These are phyloP conservation scores for Trichogramma pretiosum DNA, from an alignment of 1,140 invertebrate genomes.

Conservation along the genomic window DNA sequence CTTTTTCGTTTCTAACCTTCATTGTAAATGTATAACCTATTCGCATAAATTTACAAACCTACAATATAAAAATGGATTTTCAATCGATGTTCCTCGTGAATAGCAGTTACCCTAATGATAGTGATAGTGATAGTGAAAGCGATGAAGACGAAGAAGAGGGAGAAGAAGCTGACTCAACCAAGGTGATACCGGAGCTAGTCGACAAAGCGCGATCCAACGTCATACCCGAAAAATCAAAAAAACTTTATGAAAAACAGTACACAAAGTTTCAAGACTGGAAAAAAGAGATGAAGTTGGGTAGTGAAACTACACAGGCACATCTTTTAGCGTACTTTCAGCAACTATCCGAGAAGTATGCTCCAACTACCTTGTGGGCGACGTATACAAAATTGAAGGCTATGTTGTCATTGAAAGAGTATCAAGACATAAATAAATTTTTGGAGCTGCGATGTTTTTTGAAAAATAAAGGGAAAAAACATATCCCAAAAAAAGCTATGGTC, in stretches of 20 bases:
- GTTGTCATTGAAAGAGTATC: neutral
- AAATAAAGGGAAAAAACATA: neutral
- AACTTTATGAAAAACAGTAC: neutral
- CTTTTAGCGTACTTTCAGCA: neutral
- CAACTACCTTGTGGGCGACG: neutral
- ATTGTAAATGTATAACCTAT: too few relatives aligned
- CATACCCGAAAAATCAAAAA: neutral
- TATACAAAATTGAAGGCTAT: neutral
- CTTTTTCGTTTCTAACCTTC: too few relatives aligned
- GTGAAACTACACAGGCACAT: neutral
- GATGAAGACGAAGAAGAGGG: neutral
- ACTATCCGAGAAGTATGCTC: neutral
- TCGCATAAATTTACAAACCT: too few relatives aligned
- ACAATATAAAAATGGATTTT: too few relatives aligned
- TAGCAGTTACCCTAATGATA: too few relatives aligned
- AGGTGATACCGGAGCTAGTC: neutral
- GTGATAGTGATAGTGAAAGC: neutral
- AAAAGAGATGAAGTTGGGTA: neutral
- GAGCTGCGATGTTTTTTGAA: neutral
- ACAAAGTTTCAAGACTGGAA: neutral
- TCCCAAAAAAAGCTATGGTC: neutral
- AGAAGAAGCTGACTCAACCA: too few relatives aligned
- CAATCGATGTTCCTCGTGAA: too few relatives aligned
- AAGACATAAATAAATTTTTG: neutral
- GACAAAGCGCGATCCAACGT: neutral